Conservation (phyloP, 2,888 invertebrate genomes). For the Erannis defoliaria region DNA sequence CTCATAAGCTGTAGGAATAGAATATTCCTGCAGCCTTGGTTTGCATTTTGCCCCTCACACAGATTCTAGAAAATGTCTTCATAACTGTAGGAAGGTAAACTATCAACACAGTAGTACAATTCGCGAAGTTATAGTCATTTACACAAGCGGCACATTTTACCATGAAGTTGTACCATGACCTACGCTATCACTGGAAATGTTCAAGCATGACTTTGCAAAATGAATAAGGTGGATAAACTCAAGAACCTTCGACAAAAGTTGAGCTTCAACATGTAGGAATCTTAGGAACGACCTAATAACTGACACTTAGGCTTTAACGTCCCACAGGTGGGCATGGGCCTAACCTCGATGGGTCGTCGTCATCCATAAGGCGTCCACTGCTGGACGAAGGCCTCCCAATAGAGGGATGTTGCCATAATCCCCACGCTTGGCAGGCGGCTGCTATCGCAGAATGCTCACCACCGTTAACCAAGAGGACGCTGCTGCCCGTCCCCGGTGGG, state of each 20-base stretch:
- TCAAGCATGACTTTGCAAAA: conserved; percentile 11
- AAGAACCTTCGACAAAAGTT: background rate
- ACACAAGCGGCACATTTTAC: background rate
- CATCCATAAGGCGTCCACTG: no score
- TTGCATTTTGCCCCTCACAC: background rate
- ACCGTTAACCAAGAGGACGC: no score
- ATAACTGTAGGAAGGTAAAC: background rate
- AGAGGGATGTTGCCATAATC: no score
- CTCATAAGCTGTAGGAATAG: no score
- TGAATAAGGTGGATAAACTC: background rate
- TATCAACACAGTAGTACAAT: background rate
- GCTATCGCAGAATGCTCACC: no score
- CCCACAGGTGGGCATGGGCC: no score
- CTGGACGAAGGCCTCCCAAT: no score
- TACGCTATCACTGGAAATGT: conserved; percentile 23
- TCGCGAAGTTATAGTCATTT: background rate
- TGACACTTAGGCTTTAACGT: background rate
- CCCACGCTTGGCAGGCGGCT: no score
- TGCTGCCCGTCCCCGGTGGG: no score
- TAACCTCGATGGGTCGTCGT: no score
- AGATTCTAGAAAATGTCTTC: background rate
- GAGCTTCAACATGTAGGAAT: background rate
- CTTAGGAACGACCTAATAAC: background rate
- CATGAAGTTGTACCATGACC: conserved; percentile 8
- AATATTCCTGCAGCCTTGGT: no score